Evolutionary conservation across 2,113 vertebrate species (phyloP).

Genomic region (Platanista minor): DNA sequence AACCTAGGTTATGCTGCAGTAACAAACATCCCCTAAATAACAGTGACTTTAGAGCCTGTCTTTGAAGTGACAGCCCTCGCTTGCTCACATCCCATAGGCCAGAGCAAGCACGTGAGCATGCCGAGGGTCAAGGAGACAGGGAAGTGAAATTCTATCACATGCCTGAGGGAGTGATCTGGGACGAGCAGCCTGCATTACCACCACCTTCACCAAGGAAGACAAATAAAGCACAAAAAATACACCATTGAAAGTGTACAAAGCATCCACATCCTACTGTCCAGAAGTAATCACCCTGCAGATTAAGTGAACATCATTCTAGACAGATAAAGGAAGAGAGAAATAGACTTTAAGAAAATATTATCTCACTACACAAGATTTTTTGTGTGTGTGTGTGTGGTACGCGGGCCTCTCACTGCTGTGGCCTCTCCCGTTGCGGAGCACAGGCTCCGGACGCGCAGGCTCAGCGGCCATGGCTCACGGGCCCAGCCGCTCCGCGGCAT

Average conservation of each 20-base stretch:
- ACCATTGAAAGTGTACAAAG: fast-evolving
- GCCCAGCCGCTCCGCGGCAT: too few species aligned
- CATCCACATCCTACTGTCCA: too few species aligned
- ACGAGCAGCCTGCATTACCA: fast-evolving
- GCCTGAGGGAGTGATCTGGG: not conserved
- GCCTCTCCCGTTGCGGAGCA: too few species aligned
- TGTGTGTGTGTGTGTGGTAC: too few species aligned
- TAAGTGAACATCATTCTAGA: not conserved
- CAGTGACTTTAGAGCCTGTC: not conserved
- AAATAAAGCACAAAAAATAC: not conserved
- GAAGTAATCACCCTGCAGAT: too few species aligned
- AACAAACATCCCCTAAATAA: not conserved
- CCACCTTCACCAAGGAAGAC: not conserved
- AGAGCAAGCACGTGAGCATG: fast-evolving
- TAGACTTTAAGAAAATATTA: not conserved
- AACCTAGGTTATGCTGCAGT: not conserved
- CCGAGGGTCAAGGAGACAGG: fast-evolving
- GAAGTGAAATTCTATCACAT: fast-evolving
- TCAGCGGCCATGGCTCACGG: too few species aligned
- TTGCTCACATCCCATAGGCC: not conserved
- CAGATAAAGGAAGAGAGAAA: not conserved
- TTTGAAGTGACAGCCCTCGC: not conserved
- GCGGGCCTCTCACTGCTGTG: too few species aligned
- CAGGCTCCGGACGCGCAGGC: too few species aligned
- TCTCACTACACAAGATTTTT: not conserved